Evolutionary conservation across 2,113 vertebrate genomes (phyloP), one percentile per base, ranked within the genome.

Genomic region (Callipepla squamata): DNA sequence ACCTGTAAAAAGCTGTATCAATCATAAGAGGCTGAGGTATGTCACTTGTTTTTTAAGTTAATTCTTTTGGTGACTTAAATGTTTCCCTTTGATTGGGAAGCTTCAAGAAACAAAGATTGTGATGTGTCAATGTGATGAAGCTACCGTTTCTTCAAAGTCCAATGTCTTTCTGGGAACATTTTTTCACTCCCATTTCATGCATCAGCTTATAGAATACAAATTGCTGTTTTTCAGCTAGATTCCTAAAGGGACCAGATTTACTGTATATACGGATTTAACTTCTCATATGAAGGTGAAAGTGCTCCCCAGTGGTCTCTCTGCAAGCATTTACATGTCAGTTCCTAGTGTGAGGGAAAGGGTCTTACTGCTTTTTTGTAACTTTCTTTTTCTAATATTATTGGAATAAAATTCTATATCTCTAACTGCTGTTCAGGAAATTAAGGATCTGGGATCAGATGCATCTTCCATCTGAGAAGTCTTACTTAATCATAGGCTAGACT

Each of bases 21-120:
- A 66, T 69, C 34, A 68, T 5, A 75, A 40, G 48, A 58, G 34
- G 19, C 53, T 79, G 53, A 89, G 19, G 15, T 87, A 55, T 13
- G 78, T 63, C 7, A 48, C 12, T 2, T 63, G 14, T 16, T 63
- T 88, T 87, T 94, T n/a, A 62, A 68, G 32, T 57, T 87, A 80
- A 34, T 55, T 7, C 22, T 84, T 94, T 86, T 69, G 18, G 6
- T 91, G 68, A 70, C 50, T 76, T 80, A 59, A 36, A 90, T 68
- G 14, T 58, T 44, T 58, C 2, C 8, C 5, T 75, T 61, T 90
- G 63, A 80, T 65, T 17, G 42, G 5, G 19, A 80, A 75, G n/a
- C 57, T 87, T 94, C 70, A 90, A 85, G 61, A 87, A 90, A 45
- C 25, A 80, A 75, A 50, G 14, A 36, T 80, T 91, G 79, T 85